A percentile compares a stretch with the other conserved stretches of the same genome.
Conservation (phyloP, 2,797 vertebrate species). For the Chrysocyon brachyurus region DNA sequence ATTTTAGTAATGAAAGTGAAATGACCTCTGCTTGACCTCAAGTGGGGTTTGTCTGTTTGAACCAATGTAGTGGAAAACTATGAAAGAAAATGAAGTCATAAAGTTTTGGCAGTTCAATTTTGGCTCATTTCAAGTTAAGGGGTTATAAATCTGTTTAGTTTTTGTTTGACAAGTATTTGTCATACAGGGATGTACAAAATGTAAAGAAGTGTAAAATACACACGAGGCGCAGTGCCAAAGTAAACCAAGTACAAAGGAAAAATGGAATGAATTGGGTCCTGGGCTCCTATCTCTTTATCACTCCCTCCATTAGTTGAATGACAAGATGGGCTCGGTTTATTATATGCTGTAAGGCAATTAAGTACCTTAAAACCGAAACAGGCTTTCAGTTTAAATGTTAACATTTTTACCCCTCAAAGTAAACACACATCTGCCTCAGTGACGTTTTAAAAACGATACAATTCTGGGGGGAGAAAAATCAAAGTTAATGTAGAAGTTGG, state of each 20-base stretch:
- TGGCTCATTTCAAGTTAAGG: constrained; percentile 87
- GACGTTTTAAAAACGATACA: constrained; percentile 71
- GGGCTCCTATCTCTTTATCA: constrained; percentile 80
- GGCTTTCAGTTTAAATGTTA: constrained; percentile 83
- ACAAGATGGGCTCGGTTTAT: constrained; percentile 82
- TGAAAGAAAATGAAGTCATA: constrained; percentile 91
- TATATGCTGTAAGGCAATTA: constrained; percentile 83
- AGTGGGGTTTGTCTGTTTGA: constrained; percentile 90
- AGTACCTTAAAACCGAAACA: constrained; percentile 81
- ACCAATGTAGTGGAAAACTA: constrained; percentile 88
- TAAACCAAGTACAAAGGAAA: constrained; percentile 86
- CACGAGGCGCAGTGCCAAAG: constrained; percentile 85
- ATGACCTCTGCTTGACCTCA: constrained; percentile 92
- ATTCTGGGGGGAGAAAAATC: constrained; percentile 4
- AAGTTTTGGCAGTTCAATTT: constrained; percentile 89
- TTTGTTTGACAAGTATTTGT: constrained; percentile 92
- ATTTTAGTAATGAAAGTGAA: constrained; percentile 93
- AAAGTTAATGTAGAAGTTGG: constrained; percentile 55
- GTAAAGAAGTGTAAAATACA: constrained; percentile 91
- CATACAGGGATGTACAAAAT: constrained; percentile 87
- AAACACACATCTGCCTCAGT: constrained; percentile 82
- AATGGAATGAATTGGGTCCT: constrained; percentile 73
- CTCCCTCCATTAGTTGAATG: constrained; percentile 85
- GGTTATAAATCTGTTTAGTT: constrained; percentile 89
- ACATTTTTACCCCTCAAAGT: constrained; percentile 82